phyloP scores from a whole-genome alignment of 2,888 invertebrate species.

The Meteorus cinctellus region DNA sequence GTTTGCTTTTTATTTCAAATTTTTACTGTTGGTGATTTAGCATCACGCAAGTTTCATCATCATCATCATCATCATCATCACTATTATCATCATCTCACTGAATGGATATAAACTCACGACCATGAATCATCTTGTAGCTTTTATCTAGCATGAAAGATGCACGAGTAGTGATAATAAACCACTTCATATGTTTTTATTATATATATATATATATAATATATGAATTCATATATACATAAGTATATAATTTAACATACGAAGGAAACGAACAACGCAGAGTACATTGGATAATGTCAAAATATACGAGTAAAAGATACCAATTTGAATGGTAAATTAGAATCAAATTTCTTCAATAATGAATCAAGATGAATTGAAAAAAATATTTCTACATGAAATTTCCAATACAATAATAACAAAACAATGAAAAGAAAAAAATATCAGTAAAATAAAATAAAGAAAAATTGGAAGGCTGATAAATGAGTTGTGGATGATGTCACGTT shows the following conservation, averaged over 20 bases:
- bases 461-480: constrained; percentile 22
- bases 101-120: constrained; percentile 17
- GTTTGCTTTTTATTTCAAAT: not conserved
- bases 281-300: no score
- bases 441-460: not conserved
- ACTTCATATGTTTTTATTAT: constrained; percentile 2
- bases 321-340: no score
- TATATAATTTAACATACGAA: not conserved
- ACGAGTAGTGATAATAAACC: constrained; percentile 22
- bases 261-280: no score
- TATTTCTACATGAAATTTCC: no score
- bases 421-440: not conserved
- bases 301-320: no score
- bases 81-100: constrained; percentile 21
- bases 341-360: no score
- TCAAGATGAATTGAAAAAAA: no score
- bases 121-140: constrained; percentile 26
- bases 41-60: constrained; percentile 9
- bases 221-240: not conserved
- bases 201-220: not conserved
- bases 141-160: constrained; percentile 33
- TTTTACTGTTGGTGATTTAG: not conserved
- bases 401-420: not conserved
- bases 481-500: constrained; percentile 17
- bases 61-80: constrained; percentile 19